phyloP scores from a whole-genome alignment of 2,113 vertebrate species.

The Ibidorhyncha struthersii region DNA sequence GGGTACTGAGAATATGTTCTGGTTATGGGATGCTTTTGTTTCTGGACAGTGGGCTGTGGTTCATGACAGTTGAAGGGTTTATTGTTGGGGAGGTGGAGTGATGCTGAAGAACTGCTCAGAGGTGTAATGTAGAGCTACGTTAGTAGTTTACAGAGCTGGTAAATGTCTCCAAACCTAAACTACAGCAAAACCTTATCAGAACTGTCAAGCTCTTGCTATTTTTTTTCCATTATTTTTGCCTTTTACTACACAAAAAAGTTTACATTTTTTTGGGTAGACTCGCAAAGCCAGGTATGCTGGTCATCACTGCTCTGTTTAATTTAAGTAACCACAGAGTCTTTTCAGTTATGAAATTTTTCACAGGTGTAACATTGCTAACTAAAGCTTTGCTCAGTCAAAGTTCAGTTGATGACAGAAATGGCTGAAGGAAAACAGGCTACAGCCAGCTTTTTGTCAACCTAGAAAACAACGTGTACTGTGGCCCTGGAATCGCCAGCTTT shows the following conservation, averaged over 20 bases:
- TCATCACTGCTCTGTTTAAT: neutral
- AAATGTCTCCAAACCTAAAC: neutral
- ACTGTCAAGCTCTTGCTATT: neutral
- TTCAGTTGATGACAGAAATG: conserved; percentile 31
- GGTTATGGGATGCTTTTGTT: neutral
- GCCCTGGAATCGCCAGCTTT: conserved; percentile 53
- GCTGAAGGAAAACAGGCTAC: conserved; percentile 33
- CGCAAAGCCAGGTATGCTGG: neutral
- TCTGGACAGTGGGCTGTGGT: neutral
- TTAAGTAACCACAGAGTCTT: neutral
- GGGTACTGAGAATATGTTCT: neutral
- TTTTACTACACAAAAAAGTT: neutral
- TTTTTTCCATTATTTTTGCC: neutral
- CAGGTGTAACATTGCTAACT: neutral
- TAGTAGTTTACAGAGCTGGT: neutral
- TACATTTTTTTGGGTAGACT: neutral
- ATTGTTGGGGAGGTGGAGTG: neutral
- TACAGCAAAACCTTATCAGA: neutral
- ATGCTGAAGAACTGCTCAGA: neutral
- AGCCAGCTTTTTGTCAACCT: conserved; percentile 53
- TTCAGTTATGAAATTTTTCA: neutral
- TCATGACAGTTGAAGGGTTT: neutral
- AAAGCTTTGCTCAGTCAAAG: conserved; percentile 35
- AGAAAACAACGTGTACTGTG: conserved; percentile 51
- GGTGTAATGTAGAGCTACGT: neutral